phyloP scores from a whole-genome alignment of 2,113 vertebrate genomes.

The Rhizomys pruinosus region DNA sequence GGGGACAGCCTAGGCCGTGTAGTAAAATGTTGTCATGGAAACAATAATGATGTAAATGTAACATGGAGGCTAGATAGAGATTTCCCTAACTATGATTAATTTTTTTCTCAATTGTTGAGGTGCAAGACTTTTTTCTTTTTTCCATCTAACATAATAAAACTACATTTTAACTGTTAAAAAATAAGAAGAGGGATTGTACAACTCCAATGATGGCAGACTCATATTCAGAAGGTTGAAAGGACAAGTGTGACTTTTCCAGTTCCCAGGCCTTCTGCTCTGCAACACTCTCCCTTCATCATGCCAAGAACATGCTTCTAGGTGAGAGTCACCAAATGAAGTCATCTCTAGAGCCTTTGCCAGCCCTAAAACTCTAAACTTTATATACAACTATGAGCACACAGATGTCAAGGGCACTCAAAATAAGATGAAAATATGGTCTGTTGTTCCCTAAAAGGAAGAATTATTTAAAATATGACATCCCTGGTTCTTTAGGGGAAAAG shows the following conservation, averaged over 20 bases:
- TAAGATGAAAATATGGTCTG: background rate
- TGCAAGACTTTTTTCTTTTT: no score
- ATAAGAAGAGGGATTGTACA: background rate
- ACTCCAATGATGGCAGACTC: background rate
- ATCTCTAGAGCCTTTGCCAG: background rate
- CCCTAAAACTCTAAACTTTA: constrained; percentile 21
- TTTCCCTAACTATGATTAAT: no score
- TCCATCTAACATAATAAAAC: no score
- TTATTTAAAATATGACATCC: constrained; percentile 1
- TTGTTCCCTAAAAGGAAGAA: constrained; percentile 15
- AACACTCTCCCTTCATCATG: background rate
- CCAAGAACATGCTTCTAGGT: background rate
- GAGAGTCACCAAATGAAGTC: background rate
- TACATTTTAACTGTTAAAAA: no score
- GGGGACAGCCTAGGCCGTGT: no score
- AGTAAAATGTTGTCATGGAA: no score
- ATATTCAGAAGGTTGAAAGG: background rate
- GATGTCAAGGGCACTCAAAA: background rate
- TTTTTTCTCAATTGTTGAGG: no score
- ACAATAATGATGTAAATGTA: no score
- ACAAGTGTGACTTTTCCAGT: background rate
- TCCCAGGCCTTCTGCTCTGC: background rate
- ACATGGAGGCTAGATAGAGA: no score
- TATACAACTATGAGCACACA: background rate
- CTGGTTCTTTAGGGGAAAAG: no score